Percentiles rank a stretch among this genome's conserved stretches.
Conservation (phyloP, 2,113 vertebrate genomes). For the Puma concolor region DNA sequence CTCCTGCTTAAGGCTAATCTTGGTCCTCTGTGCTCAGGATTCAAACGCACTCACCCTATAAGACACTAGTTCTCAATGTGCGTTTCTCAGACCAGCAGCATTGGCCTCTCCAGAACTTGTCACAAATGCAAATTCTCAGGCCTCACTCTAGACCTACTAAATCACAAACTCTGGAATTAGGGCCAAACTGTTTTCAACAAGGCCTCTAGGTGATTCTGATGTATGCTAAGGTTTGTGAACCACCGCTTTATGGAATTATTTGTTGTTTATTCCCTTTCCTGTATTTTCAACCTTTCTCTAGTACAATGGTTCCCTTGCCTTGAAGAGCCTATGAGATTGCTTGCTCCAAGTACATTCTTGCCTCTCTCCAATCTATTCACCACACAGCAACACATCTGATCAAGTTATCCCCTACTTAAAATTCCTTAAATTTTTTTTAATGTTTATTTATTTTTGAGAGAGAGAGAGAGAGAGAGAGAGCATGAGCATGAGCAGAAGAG, state of each 20-base stretch:
- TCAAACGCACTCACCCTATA: neutral
- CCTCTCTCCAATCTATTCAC: neutral
- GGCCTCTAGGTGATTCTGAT: neutral
- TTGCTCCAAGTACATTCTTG: neutral
- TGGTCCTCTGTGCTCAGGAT: neutral
- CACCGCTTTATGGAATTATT: neutral
- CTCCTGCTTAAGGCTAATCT: neutral
- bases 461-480: too few relatives aligned
- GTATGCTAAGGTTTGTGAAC: neutral
- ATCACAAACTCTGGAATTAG: neutral
- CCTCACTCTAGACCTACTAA: neutral
- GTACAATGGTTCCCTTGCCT: neutral
- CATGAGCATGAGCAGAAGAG: too few relatives aligned
- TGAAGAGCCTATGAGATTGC: neutral
- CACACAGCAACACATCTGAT: neutral
- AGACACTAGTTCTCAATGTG: neutral
- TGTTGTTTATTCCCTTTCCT: neutral
- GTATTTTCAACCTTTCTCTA: neutral
- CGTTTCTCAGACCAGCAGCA: neutral
- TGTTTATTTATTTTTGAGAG: too few relatives aligned
- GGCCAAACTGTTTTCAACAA: slow-evolving; percentile 33
- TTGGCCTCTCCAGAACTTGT: neutral
- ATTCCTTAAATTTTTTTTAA: neutral
- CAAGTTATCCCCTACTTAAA: neutral
- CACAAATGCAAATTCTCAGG: slow-evolving; percentile 52